These are phyloP conservation scores for Philereme transversata DNA, from an alignment of 2,888 invertebrate genomes.

Conservation along the genomic window DNA sequence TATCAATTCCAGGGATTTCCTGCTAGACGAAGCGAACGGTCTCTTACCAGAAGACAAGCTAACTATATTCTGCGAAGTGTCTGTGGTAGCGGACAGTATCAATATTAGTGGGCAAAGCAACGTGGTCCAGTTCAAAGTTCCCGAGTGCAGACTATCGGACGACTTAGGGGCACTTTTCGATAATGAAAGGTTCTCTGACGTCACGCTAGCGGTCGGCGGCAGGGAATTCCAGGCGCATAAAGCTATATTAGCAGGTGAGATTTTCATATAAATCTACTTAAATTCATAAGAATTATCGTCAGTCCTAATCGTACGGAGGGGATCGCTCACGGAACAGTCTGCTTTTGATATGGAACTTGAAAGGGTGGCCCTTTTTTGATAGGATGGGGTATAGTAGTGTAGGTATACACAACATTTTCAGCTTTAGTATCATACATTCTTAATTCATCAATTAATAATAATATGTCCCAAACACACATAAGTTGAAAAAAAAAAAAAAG, in stretches of 20 bases:
- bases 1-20: slow-evolving; percentile 91
- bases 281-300: background rate
- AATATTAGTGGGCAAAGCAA: slow-evolving; percentile 99
- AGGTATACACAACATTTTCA: too few species aligned
- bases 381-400: too few species aligned
- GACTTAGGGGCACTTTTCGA: slow-evolving; percentile 98
- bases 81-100: slow-evolving; percentile 98
- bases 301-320: background rate
- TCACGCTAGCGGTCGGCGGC: slow-evolving; percentile 96
- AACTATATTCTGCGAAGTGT: slow-evolving; percentile 99
- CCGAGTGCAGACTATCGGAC: slow-evolving; percentile 96
- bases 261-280: slow-evolving; percentile 13
- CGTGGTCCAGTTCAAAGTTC: slow-evolving; percentile 98
- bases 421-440: too few species aligned
- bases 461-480: too few species aligned
- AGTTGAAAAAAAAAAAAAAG: too few species aligned
- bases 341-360: background rate
- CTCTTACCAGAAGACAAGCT: slow-evolving; percentile 99
- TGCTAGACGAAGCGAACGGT: slow-evolving; percentile 99
- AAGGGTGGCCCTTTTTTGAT: background rate
- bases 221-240: slow-evolving; percentile 98
- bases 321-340: too few species aligned
- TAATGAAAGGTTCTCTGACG: slow-evolving; percentile 98
- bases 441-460: too few species aligned
- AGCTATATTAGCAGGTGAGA: slow-evolving; percentile 95